Evolutionary conservation across 2,888 invertebrate genomes (phyloP), one percentile per base, ranked within the genome.

Genomic region (Microplitis manilae): DNA sequence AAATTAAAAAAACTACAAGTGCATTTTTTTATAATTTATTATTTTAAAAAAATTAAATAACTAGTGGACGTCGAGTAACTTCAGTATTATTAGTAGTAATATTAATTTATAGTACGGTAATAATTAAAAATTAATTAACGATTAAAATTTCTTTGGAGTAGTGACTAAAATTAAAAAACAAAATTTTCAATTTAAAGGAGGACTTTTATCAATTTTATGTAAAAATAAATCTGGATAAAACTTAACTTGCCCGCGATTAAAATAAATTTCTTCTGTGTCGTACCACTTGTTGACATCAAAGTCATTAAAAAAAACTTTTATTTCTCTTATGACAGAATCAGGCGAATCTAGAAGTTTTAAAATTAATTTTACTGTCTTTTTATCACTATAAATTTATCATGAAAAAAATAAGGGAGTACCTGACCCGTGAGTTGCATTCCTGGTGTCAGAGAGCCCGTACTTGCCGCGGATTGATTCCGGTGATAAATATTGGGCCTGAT

Each of bases 401-500:
- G 15, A 38, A 4, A 39, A 61, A 15, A 62, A 60, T 15, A 4
- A 30, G 30, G 30, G 30, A 76, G 77, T 92, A 94, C 97, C 97
- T 87, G 98, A 97, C 15, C 98, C 98, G 91, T 98, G 98, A 8
- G 95, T 94, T 1, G 96, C 97, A 91, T 98, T 98, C 84, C 98
- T 93, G 0, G 98, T 98, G 88, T 98, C 98, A 0, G 98, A 96
- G 17, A 98, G 91, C 0, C 98, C 98, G 91, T 94, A 97, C 86
- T 92, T 91, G 1, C 96, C 96, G 83, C 98, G 91, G 79, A 98
- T 93, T 73, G 95, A 93, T 74, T 94, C 89, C 0, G 97, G 97
- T 75, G 94, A 93, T 76, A 93, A 93, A 86, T 94, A 95, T 79
- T 96, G 94, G 0, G 96, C 94, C 88, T 94, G 94, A 86, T 92